Evolutionary conservation across 2,113 vertebrate genomes (phyloP).

Genomic region (Zonotrichia leucophrys): DNA sequence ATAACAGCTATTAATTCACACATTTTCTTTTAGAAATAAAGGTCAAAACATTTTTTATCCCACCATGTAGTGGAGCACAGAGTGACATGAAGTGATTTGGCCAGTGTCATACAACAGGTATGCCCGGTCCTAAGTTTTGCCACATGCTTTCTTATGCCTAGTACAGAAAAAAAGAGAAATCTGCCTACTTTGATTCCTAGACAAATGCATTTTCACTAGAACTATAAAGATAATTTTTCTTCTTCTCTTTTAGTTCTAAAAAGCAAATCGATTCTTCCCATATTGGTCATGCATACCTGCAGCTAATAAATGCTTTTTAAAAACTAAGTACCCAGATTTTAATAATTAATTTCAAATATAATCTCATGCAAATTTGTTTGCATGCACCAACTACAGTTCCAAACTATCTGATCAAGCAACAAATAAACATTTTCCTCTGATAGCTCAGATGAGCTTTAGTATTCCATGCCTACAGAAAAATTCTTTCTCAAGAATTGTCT

Average conservation of each 20-base stretch:
- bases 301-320: background rate
- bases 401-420: background rate
- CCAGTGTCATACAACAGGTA: background rate
- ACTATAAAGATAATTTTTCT: background rate
- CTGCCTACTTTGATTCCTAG: background rate
- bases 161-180: background rate
- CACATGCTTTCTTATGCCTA: background rate
- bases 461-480: background rate
- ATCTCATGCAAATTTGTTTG: background rate
- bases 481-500: background rate
- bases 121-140: background rate
- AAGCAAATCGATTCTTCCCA: background rate
- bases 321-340: background rate
- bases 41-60: background rate
- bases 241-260: background rate
- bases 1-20: background rate
- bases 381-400: background rate
- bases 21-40: background rate
- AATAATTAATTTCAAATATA: background rate
- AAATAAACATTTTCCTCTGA: background rate
- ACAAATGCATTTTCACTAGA: background rate
- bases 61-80: background rate
- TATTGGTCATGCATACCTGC: background rate
- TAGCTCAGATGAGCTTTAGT: background rate
- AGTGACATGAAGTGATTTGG: background rate